phyloP scores from a whole-genome alignment of 2,888 invertebrate species.

The Amblyjoppa proteus region DNA sequence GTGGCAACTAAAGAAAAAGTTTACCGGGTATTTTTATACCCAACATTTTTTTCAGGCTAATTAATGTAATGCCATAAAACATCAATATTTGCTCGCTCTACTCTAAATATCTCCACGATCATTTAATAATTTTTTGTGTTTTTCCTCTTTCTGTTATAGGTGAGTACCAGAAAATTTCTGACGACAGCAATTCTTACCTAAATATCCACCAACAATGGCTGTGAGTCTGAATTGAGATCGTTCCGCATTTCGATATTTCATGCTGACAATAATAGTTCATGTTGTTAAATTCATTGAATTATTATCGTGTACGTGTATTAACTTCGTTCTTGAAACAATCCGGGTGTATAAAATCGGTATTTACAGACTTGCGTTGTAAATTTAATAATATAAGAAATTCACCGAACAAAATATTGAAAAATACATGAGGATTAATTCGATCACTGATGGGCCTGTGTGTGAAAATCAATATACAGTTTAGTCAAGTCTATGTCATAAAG shows the following conservation, averaged over 20 bases:
- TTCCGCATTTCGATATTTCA: background rate
- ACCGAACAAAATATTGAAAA: too few species aligned
- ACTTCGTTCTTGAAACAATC: too few species aligned
- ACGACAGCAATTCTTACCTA: background rate
- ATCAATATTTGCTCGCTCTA: background rate
- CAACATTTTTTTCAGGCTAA: background rate
- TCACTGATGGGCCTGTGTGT: too few species aligned
- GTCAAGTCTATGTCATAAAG: too few species aligned
- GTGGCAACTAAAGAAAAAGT: too few species aligned
- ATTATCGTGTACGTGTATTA: too few species aligned
- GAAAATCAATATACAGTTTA: too few species aligned
- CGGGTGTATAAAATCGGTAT: too few species aligned
- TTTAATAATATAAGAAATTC: too few species aligned
- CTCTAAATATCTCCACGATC: background rate
- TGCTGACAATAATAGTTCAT: background rate
- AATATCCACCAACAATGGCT: background rate
- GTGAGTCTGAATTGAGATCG: constrained; percentile 30
- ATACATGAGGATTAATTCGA: too few species aligned
- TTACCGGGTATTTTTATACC: too few species aligned
- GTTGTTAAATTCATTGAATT: background rate
- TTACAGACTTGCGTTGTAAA: too few species aligned
- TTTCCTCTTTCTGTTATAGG: constrained; percentile 56
- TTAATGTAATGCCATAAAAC: background rate
- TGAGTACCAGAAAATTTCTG: constrained; percentile 49
- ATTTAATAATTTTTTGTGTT: constrained; percentile 20